Base-by-base conservation (phyloP, 2,113 vertebrate genomes). In the Pollachius pollachius region DNA sequence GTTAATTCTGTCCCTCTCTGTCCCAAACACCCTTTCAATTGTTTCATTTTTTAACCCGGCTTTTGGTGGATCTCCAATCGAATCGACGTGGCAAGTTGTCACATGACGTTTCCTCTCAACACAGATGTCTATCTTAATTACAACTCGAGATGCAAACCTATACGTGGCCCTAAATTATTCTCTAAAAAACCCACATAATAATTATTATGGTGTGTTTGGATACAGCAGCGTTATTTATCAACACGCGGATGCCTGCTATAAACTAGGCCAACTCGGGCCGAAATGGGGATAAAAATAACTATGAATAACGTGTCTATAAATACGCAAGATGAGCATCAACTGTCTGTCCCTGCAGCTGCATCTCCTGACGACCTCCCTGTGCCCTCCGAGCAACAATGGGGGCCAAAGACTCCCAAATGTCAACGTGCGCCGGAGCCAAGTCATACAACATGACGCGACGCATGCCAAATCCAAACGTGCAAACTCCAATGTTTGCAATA, bases 41-140 rank as follows among this genome's bases (percentile, higher is more conserved):
- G 85, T 87, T 86, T 86, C 80, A 84, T 83, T 83, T 81, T 65
- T 19, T 18, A 80, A 11, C 52, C 70, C 64, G 64, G 81, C 74
- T 75, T 71, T 65, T 76, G 79, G 80, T 82, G 79, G 19, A 84
- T 87, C 81, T 81, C 72, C 84, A 77, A 64, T 37, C 23, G 65
- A 69, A 80, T 70, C 77, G 70, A 59, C 64, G n/a, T 63, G 80
- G 67, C 71, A 68, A 73, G 59, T 65, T 75, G 79, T 87, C 87
- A 88, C 86, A 85, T 90, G 90, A 85, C 87, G 85, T 89, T 89
- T 90, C 82, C 77, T 69, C 11, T 72, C 19, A 34, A 80, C 65
- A 57, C 74, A 70, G 84, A 87, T 85, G 37, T 64, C 66, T 84
- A 87, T 91, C 88, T 81, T 73, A 70, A 86, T 86, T 82, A 84